Percentiles rank a stretch among this genome's conserved stretches.
Evolutionary conservation across 2,797 vertebrate species (phyloP).

Genomic region (Pseudochromis fuscus): DNA sequence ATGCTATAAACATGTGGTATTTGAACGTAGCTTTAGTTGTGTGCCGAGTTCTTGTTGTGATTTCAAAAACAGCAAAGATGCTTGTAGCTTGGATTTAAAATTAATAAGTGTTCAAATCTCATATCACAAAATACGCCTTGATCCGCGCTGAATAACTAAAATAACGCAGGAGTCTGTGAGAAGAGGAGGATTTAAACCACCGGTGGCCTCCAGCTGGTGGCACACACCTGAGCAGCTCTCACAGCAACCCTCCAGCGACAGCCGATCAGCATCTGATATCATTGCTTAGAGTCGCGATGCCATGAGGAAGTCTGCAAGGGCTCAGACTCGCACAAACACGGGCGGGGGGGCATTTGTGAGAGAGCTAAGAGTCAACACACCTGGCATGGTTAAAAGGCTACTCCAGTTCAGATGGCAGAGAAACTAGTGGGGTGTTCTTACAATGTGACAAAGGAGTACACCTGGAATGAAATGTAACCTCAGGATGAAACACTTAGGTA

Average conservation of each 20-base stretch:
- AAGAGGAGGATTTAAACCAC: slow-evolving; percentile 26
- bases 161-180: not conserved
- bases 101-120: not conserved
- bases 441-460: slow-evolving; percentile 16
- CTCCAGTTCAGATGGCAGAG: slow-evolving; percentile 17
- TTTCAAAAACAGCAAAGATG: not conserved
- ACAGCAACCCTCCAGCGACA: slow-evolving; percentile 36
- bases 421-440: slow-evolving; percentile 18
- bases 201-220: slow-evolving; percentile 21
- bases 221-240: slow-evolving; percentile 27
- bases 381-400: not conserved
- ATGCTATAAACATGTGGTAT: not conserved
- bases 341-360: slow-evolving; percentile 22
- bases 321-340: slow-evolving; percentile 19
- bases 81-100: no score
- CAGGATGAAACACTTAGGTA: not conserved
- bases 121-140: not conserved
- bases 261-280: slow-evolving; percentile 40
- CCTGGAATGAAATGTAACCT: slow-evolving; percentile 26
- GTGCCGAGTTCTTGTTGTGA: not conserved
- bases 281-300: slow-evolving; percentile 42
- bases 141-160: not conserved
- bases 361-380: slow-evolving; percentile 11
- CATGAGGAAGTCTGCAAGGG: slow-evolving; percentile 20
- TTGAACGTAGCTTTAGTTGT: not conserved